Base-by-base conservation (phyloP, 2,888 invertebrate species). In the Nasonia oneida region DNA sequence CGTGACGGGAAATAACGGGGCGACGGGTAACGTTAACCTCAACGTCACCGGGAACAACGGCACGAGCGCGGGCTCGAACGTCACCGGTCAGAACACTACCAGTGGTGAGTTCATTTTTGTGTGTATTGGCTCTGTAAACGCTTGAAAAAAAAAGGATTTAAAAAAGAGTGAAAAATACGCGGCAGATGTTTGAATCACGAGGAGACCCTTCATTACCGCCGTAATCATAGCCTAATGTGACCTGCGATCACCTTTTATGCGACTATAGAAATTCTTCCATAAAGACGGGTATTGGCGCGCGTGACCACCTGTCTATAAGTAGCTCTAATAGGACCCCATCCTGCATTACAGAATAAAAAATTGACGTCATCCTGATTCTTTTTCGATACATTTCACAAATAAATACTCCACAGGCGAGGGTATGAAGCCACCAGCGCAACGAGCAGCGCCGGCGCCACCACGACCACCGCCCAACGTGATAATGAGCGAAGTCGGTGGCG, bases 401-500 rank as follows among this genome's bases (percentile, higher is more conserved):
- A 57, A 73, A 73, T 47, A 10, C n/a, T 64, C 73, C 88, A 5
- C 76, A 93, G 93, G 91, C 86, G 93, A 93, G 89, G 90, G 91
- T 77, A 93, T 93, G 93, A 93, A 93, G 83, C 93, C 93, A 78
- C 93, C 93, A 73, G 92, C 92, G 70, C 93, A 93, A 84, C 91
- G 93, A 83, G 90, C 91, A 64, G 91, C 90, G 2, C 92, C 93
- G 14, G 91, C 92, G 92, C 90, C 95, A 94, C 91, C 96, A 93
- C 90, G 96, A 88, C 94, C 95, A 85, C 95, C 98, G 79, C 98
- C 98, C 50, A 97, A 97, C 76, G 98, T 98, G 88, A 97, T 98
- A 89, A 98, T 98, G 98, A 98, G 98, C 77, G 98, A 98, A 93
- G 97, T 97, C 64, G 98, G 98, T 82, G 97, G 98, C 70, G 98